These are phyloP conservation scores for Deroplatys truncata DNA, from an alignment of 2,888 invertebrate genomes.

Conservation along the genomic window DNA sequence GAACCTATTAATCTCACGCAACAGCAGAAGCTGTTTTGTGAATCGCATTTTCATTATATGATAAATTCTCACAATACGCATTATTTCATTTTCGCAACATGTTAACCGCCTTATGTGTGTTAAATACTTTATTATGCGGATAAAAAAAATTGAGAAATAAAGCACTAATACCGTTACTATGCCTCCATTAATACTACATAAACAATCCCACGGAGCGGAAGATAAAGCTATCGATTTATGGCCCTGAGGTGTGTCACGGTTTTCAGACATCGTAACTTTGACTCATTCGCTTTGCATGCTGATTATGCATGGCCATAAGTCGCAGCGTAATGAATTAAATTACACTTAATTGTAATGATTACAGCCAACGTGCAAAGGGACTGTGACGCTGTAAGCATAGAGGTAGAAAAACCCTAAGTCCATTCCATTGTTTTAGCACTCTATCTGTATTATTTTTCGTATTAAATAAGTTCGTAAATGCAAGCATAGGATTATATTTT, in stretches of 20 bases:
- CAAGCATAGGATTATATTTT: no score
- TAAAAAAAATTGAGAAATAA: background rate
- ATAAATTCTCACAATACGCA: no score
- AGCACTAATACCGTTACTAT: background rate
- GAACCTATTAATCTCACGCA: no score
- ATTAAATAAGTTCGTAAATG: no score
- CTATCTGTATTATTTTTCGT: no score
- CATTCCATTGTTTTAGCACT: background rate
- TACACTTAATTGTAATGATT: background rate
- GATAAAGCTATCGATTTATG: background rate
- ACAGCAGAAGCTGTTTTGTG: no score
- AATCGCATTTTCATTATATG: no score
- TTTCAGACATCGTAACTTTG: background rate
- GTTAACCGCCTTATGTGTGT: no score
- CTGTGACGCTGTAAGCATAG: background rate
- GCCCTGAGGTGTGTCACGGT: background rate
- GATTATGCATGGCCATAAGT: background rate
- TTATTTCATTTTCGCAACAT: no score
- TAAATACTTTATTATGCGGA: no score
- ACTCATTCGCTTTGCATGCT: background rate
- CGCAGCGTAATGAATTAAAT: background rate
- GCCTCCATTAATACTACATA: background rate
- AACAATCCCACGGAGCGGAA: background rate
- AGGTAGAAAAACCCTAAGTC: background rate
- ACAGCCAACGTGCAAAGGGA: background rate